These are phyloP conservation scores for Oscheius sp. DNA, from an alignment of 2,888 invertebrate species.

Conservation along the genomic window DNA sequence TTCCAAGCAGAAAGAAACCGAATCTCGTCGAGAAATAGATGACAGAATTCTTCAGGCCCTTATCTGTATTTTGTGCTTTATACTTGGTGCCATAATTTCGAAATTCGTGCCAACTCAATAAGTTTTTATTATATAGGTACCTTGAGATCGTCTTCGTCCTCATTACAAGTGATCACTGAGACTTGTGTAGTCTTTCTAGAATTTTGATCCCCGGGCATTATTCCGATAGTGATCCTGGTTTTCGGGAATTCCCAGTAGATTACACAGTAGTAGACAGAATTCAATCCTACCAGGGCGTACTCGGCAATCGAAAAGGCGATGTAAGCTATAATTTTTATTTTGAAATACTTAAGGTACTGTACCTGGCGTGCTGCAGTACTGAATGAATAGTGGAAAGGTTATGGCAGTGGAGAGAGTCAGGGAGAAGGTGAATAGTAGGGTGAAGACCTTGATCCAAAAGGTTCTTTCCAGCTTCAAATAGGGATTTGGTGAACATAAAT, in stretches of 20 bases:
- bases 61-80: no score
- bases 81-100: no score
- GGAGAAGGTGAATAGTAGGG: constrained; percentile 60
- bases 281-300: constrained; percentile 65
- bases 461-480: constrained; percentile 57
- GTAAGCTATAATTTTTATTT: constrained; percentile 63
- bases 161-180: not conserved
- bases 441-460: constrained; percentile 61
- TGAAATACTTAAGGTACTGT: constrained; percentile 63
- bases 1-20: no score
- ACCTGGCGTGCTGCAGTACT: constrained; percentile 20
- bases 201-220: not conserved
- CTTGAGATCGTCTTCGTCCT: no score
- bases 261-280: constrained; percentile 64
- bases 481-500: no score
- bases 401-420: constrained; percentile 62
- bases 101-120: no score
- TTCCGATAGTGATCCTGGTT: constrained; percentile 51
- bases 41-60: no score
- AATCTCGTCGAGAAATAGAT: no score
- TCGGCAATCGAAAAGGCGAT: constrained; percentile 67
- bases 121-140: no score
- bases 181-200: not conserved
- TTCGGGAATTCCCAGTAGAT: constrained; percentile 63
- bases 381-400: constrained; percentile 21